Base-by-base conservation (phyloP, 2,888 invertebrate species). In the Ischnus inquisitorius region DNA sequence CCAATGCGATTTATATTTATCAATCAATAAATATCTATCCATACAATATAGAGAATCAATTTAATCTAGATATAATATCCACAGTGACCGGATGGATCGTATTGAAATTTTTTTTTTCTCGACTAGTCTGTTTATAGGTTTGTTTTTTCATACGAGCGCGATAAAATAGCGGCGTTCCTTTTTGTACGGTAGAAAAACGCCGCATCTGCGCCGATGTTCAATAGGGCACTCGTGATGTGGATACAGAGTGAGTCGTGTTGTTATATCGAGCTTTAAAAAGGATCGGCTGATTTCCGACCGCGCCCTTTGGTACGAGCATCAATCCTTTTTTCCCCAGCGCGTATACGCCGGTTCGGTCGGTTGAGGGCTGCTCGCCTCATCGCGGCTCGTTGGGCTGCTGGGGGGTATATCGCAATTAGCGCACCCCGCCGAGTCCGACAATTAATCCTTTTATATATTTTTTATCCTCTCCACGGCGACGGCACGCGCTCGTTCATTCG, bases 261-360 rank as follows among this genome's bases (percentile, higher is more conserved):
- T 60, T 72, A 74, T 64, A 78, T 78, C 51, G 68, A 68, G 46
- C 62, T 69, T 79, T 71, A 10, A 76, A 79, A 76, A 76, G 79
- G 67, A 51, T 71, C 67, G 60, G 71, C 19, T 67, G 48, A 83
- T 72, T 83, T 76, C 71, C 79, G 75, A 83, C 79, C 83, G 71
- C 79, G 60, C 79, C 79, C 83, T 72, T 57, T 62, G 22, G 65
- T 57, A 60, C 4, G 28, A 65, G 51, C 65, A 72, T 79, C 75
- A 79, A 83, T 76, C 68, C 43, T 10, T 64, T 19, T 60, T 34
- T 46, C 19, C 77, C 39, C n/a, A n/a, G n/a, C n/a, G 1, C 25
- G 39, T 28, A 10, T 57, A 77, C 39, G 57, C 28, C 22, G 22
- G 28, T 71, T 79, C 43, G n/a, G 25, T 28, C 71, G 34, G 25